phyloP scores from a whole-genome alignment of 2,113 vertebrate genomes.

The Gila orcuttii region DNA sequence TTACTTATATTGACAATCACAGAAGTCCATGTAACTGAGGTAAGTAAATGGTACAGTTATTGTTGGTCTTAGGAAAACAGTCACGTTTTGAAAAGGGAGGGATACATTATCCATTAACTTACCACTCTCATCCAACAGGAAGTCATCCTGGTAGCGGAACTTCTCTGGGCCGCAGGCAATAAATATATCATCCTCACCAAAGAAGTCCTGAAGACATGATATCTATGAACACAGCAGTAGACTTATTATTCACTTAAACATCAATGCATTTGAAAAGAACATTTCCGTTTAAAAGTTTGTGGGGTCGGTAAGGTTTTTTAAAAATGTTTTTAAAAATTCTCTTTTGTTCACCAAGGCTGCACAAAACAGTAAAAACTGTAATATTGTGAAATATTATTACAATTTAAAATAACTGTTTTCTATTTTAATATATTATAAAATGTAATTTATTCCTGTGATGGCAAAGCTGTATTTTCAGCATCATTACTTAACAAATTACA shows the following conservation, averaged over 20 bases:
- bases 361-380: neutral
- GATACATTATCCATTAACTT: constrained; percentile 42
- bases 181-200: constrained; percentile 98
- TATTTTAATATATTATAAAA: neutral
- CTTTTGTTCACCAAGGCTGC: neutral
- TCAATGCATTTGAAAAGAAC: neutral
- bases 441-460: neutral
- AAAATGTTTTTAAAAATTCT: neutral
- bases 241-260: neutral
- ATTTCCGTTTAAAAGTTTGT: neutral
- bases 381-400: neutral
- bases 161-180: constrained; percentile 98
- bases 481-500: neutral
- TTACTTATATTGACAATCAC: neutral
- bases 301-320: neutral
- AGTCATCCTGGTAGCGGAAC: constrained; percentile 99
- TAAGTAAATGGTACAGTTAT: neutral
- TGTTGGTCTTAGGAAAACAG: neutral
- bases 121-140: constrained; percentile 97
- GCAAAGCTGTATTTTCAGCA: neutral
- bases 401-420: neutral
- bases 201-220: constrained; percentile 96
- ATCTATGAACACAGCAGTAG: constrained; percentile 77
- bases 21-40: neutral
- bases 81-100: neutral